Base-by-base conservation (phyloP, 2,113 vertebrate species). In the Misgurnus mizolepis region DNA sequence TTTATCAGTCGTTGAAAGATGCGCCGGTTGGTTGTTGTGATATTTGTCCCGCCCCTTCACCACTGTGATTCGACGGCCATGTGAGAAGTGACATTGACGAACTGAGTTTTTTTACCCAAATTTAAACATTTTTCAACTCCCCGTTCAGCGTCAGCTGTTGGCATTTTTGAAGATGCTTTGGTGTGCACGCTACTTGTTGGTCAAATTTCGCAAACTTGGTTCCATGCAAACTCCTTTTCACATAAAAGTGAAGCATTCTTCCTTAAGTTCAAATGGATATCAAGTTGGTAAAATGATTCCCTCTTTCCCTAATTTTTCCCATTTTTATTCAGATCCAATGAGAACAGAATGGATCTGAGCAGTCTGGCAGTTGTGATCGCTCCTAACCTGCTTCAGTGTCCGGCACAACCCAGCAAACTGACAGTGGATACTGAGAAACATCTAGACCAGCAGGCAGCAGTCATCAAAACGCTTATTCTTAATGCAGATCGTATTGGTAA, bases 341-440 rank as follows among this genome's bases (percentile, higher is more conserved):
- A 92, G 80, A 92, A 91, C 68, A 87, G 86, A 49, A 92, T 92
- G 91, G 86, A 89, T 58, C 79, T 83, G 47, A 78, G 71, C 22
- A 90, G 87, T 69, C 78, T 92, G 45, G 89, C 91, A 0, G 75
- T 91, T 27, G 84, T 92, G 64, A 89, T 92, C 17, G 80, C 89
- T 6, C 91, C 91, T 14, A 92, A 89, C 71, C 82, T 92, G 45
- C 88, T 92, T 65, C 82, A 86, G 5, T 83, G 67, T 60, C 75
- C 39, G 10, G 68, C 76, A 2, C 60, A 56, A 55, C 68, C 76
- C 9, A 72, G 74, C 69, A 85, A 80, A 55, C 82, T 88, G 74
- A 87, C 78, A 0, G n/a, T 77, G 17, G 78, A 82, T 15, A 85
- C 85, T 0, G 89, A 90, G 82, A 84, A 80, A 41, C 80, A 66